These are phyloP conservation scores for Rotaria sp. DNA, from an alignment of 2,888 invertebrate genomes.

Conservation along the genomic window DNA sequence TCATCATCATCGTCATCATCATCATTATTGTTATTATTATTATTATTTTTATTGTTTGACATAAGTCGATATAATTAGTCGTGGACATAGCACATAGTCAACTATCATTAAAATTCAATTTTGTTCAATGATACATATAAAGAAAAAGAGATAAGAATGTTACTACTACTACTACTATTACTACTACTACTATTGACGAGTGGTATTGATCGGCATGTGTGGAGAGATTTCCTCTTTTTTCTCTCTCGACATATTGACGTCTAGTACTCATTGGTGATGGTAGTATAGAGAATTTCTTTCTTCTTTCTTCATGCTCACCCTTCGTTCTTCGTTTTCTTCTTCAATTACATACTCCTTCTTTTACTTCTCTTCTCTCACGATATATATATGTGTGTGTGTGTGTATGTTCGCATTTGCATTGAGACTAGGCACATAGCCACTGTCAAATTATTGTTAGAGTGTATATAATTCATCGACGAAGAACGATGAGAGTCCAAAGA, in stretches of 20 bases:
- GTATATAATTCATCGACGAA: background rate
- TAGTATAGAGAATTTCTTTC: slow-evolving; percentile 3
- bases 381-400: background rate
- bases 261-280: slow-evolving; percentile 22
- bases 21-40: background rate
- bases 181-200: background rate
- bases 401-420: slow-evolving; percentile 18
- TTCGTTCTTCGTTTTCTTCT: slow-evolving; percentile 19
- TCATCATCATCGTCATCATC: background rate
- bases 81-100: background rate
- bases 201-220: slow-evolving; percentile 21
- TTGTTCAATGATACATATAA: background rate
- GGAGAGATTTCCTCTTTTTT: slow-evolving; percentile 24
- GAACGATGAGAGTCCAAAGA: background rate
- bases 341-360: slow-evolving; percentile 9
- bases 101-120: slow-evolving; percentile 9
- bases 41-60: background rate
- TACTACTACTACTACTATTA: background rate
- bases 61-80: slow-evolving; percentile 3
- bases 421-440: background rate
- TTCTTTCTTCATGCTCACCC: slow-evolving; percentile 1
- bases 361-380: slow-evolving; percentile 5
- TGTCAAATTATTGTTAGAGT: slow-evolving; percentile 27
- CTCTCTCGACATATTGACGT: background rate
- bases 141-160: background rate